Percentiles rank a stretch among this genome's conserved stretches.
phyloP scores from a whole-genome alignment of 1,140 invertebrate genomes.

The Aphelinus atriplicis region DNA sequence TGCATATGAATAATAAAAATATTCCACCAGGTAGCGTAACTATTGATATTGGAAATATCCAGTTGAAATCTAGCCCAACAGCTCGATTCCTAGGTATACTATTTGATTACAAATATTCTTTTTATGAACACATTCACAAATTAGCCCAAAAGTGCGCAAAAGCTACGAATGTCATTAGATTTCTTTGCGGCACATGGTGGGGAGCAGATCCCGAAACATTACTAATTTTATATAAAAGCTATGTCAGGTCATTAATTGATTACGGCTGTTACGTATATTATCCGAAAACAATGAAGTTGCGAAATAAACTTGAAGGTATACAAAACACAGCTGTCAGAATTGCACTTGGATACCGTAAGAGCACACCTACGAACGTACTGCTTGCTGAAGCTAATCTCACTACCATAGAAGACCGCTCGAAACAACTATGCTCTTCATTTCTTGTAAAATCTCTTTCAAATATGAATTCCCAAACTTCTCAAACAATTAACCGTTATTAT shows the following conservation, averaged over 20 bases:
- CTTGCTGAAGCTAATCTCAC: too few species aligned
- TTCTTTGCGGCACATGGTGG: constrained; percentile 23
- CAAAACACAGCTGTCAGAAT: too few species aligned
- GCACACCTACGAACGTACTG: too few species aligned
- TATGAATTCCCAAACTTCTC: too few species aligned
- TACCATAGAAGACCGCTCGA: too few species aligned
- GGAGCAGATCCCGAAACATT: neutral
- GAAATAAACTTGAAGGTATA: too few species aligned
- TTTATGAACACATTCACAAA: constrained; percentile 24
- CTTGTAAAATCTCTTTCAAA: too few species aligned
- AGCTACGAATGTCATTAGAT: constrained; percentile 2
- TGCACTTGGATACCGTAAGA: too few species aligned
- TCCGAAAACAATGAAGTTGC: too few species aligned
- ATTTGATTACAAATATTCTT: constrained; percentile 36
- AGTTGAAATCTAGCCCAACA: constrained; percentile 7
- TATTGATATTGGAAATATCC: neutral
- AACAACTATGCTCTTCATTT: too few species aligned
- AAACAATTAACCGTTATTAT: too few species aligned
- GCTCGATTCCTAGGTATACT: constrained; percentile 31
- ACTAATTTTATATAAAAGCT: neutral
- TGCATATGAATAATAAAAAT: constrained; percentile 25
- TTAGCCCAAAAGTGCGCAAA: neutral
- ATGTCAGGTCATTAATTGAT: neutral
- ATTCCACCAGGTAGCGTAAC: neutral
- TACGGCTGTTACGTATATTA: constrained; percentile 18